Base-by-base conservation (phyloP, 2,113 vertebrate genomes). In the Todiramphus saurophagus region DNA sequence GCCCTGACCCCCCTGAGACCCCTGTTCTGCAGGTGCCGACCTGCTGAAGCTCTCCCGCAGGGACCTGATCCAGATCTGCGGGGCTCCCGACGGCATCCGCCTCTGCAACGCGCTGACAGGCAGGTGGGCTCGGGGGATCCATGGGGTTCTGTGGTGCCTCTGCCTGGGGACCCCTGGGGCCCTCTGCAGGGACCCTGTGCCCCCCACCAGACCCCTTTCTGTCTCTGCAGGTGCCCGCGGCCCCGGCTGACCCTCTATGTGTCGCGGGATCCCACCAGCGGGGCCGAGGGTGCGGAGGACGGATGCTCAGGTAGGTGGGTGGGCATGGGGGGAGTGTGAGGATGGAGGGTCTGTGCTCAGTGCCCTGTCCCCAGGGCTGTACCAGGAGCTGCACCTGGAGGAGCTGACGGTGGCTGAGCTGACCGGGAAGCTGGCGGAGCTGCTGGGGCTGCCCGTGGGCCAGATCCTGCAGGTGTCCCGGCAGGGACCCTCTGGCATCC, bases 31-130 rank as follows among this genome's bases (percentile, higher is more conserved):
- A 98, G 97, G 97, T 10, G 73, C 90, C 0, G 95, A 97, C 69
- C 84, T 98, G 74, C 83, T 98, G 83, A 97, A 95, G 90, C 91
- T 98, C 28, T 96, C 96, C 53, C 60, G 67, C 41, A 76, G 89
- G 55, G 98, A 97, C 69, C 96, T 98, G 18, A 94, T 97, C 77
- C 97, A 97, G 90, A 98, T 97, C 60, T 98, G 97, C 24, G 93
- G 97, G 55, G 91, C 94, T 30, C 97, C 97, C 4, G 96, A 97
- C 3, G 96, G 97, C 9, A 98, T 97, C 62, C 70, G 80, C 59
- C 93, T 98, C 41, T 96, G 92, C 90, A 94, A 96, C 35, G 95
- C 93, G 13, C 85, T 98, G 19, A 92, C 64, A 74, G 93, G 92
- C 78, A 97, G 96, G 97, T 97, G 81, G 25, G 83, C 43, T 56